Base-by-base conservation (phyloP, 1,140 invertebrate genomes). In the Drosophila mayri region DNA sequence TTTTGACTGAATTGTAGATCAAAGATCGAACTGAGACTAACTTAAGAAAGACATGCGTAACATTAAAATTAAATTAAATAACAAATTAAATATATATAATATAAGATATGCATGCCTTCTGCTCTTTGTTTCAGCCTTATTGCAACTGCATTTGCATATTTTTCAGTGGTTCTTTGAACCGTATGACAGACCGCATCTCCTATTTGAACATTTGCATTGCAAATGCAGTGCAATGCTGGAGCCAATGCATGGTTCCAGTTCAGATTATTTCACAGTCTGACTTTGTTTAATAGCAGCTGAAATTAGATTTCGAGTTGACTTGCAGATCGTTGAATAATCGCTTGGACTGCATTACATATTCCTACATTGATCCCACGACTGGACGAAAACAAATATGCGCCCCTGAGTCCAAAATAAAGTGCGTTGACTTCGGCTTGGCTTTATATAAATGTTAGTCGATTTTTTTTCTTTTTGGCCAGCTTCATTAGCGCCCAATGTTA, bases 401-500 rank as follows among this genome's bases (percentile, higher is more conserved):
- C 66, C 68, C 43, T 72, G 66, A 49, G 28, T 35, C 10, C 4
- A 16, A 54, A 37, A 11, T 11, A 25, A 5, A 35, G 30, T 28
- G 50, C 65, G 16, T 73, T 61, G 68, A 73, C 70, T 44, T 20
- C 11, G 11, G 6, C 5, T 47, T 16, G 28, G 7, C 20, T 35
- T 50, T 46, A 59, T 44, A 58, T 43, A 62, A 66, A 74, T 79
- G 37, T 75, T 75, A 52, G 47, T 40, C 3, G 3, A 22, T 22
- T 22, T 22, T 22, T 71, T 61, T 16, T 71, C 58, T 16, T 50
- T 67, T 62, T 49, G 41, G 43, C 44, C 37, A 64, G 25, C 60
- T 86, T 86, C 83, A 87, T 86, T 87, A 86, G 43, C 83, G 54
- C 38, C 66, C 65, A 47, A 55, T 46, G 60, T 65, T 54, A 32